Evolutionary conservation across 1,140 invertebrate species (phyloP).

Genomic region (Cydia pomonella): DNA sequence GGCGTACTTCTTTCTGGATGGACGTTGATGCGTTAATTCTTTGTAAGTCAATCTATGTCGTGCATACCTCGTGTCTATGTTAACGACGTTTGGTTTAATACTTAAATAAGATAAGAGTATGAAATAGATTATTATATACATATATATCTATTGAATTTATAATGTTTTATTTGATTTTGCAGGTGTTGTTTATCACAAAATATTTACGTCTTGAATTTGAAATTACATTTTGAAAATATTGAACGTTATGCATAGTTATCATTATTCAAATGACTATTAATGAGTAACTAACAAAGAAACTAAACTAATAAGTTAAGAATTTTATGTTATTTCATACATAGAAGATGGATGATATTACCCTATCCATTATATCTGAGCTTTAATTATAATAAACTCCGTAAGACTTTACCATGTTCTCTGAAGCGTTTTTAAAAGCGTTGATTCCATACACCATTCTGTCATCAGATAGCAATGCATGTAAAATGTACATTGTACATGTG

Average conservation of each 20-base stretch:
- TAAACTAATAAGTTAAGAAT: slow-evolving; percentile 42
- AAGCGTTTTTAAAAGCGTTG: background rate
- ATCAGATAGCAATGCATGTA: background rate
- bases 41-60: slow-evolving; percentile 44
- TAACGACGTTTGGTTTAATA: slow-evolving; percentile 35
- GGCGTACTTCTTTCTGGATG: slow-evolving; percentile 37
- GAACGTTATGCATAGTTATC: slow-evolving; percentile 11
- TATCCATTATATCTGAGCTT: slow-evolving; percentile 74
- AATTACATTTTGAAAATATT: slow-evolving; percentile 23
- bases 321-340: slow-evolving; percentile 44
- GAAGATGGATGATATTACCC: slow-evolving; percentile 51
- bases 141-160: slow-evolving; percentile 3
- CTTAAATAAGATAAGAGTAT: slow-evolving; percentile 3
- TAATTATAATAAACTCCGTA: slow-evolving; percentile 74
- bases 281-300: slow-evolving; percentile 16
- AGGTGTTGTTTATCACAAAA: slow-evolving; percentile 40
- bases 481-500: background rate
- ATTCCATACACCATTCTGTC: background rate
- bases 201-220: slow-evolving; percentile 41
- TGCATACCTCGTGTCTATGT: slow-evolving; percentile 48
- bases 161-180: slow-evolving; percentile 33
- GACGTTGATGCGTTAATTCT: slow-evolving; percentile 40
- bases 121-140: slow-evolving; percentile 9
- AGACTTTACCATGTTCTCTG: slow-evolving; percentile 56
- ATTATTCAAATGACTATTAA: slow-evolving; percentile 13